These are phyloP conservation scores for Tupaia chinensis DNA, from an alignment of 2,113 vertebrate genomes.

Conservation along the genomic window DNA sequence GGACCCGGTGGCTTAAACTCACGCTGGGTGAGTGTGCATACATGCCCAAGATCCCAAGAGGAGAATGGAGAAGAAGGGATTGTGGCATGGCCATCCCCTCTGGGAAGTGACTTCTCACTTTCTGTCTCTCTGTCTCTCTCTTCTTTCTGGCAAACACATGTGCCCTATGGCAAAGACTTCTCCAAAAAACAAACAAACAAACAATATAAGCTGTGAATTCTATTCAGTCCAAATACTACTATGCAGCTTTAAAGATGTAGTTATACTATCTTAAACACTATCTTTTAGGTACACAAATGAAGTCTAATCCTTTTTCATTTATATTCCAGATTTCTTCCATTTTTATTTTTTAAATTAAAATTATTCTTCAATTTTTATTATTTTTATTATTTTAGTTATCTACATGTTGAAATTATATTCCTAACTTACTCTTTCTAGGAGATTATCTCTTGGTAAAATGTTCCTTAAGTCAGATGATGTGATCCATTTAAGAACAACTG, in stretches of 20 bases:
- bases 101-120: too few species aligned
- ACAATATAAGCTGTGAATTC: conserved; percentile 3
- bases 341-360: conserved; percentile 66
- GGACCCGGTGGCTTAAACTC: too few species aligned
- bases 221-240: background rate
- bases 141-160: too few species aligned
- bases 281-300: background rate
- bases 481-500: conserved; percentile 27
- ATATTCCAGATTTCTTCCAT: conserved; percentile 17
- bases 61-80: too few species aligned
- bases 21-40: too few species aligned
- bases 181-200: too few species aligned
- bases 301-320: conserved; percentile 36
- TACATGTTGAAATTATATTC: conserved; percentile 44
- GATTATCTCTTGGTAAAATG: conserved; percentile 43
- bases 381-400: conserved; percentile 61
- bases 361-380: too few species aligned
- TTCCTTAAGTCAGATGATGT: conserved; percentile 36
- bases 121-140: too few species aligned
- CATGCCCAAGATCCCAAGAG: too few species aligned
- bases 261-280: conserved; percentile 7
- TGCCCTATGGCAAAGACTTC: too few species aligned
- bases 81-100: too few species aligned
- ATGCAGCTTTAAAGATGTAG: conserved; percentile 1
- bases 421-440: background rate